Conservation (phyloP, 1,140 invertebrate genomes). For the Brachionus angularis region DNA sequence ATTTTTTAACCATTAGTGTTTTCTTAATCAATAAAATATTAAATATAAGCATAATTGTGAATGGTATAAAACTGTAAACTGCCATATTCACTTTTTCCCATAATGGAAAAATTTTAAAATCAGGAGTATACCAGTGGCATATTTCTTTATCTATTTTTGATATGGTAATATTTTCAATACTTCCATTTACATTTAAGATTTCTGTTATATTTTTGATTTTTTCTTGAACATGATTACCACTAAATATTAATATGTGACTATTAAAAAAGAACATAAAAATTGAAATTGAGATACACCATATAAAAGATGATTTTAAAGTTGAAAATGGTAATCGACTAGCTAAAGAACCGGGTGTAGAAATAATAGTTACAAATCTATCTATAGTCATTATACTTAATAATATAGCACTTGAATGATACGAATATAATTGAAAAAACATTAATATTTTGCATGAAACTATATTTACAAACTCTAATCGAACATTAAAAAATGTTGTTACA, state of each 20-base stretch:
- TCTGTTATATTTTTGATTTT: neutral
- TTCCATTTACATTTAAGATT: neutral
- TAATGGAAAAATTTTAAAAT: neutral
- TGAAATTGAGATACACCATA: neutral
- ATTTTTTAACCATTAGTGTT: neutral
- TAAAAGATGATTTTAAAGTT: neutral
- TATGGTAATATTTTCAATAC: neutral
- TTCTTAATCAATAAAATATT: conserved; percentile 21
- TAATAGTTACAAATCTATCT: neutral
- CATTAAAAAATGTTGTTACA: neutral
- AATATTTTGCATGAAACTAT: conserved; percentile 18
- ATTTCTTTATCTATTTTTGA: neutral
- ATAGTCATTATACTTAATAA: conserved; percentile 13
- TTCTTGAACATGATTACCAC: neutral
- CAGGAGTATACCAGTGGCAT: conserved; percentile 9
- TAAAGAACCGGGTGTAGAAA: conserved; percentile 8
- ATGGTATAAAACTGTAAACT: conserved; percentile 21
- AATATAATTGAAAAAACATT: conserved; percentile 6
- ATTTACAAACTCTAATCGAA: neutral
- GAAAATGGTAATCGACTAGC: conserved; percentile 1
- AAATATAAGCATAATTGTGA: conserved; percentile 23
- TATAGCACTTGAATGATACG: neutral
- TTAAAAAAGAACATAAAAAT: neutral
- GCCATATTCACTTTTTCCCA: conserved; percentile 1
- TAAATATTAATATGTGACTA: conserved; percentile 10